A percentile compares a stretch with the other conserved stretches of the same genome.
Evolutionary conservation across 2,113 vertebrate genomes (phyloP).

Genomic region (Menura novaehollandiae): DNA sequence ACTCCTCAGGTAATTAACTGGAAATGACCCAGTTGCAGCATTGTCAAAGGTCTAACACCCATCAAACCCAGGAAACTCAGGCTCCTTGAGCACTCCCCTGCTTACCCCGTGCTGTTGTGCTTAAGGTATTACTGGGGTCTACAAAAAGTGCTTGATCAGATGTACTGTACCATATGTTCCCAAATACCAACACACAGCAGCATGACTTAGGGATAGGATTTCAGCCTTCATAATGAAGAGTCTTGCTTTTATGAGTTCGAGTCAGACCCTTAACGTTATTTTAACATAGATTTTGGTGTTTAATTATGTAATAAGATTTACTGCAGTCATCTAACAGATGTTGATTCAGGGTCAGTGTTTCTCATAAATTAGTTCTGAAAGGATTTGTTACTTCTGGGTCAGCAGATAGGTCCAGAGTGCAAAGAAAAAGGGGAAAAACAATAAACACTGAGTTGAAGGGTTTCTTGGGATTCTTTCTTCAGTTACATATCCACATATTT

Average conservation of each 20-base stretch:
- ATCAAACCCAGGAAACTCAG: constrained; percentile 33
- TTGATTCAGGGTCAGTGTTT: constrained; percentile 61
- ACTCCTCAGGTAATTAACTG: constrained; percentile 39
- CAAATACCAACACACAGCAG: not conserved
- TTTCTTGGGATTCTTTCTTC: constrained; percentile 61
- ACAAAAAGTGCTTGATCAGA: not conserved
- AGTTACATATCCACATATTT: constrained; percentile 46
- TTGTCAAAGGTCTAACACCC: constrained; percentile 36
- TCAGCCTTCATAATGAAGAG: constrained; percentile 35
- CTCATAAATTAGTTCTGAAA: constrained; percentile 54
- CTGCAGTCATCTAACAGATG: constrained; percentile 66
- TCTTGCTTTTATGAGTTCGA: not conserved
- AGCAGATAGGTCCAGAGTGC: constrained; percentile 66
- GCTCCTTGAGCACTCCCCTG: constrained; percentile 4
- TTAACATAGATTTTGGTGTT: constrained; percentile 58
- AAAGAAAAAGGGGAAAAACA: constrained; percentile 65
- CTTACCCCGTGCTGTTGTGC: constrained; percentile 1
- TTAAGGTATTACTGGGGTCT: not conserved
- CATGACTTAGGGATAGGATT: not conserved
- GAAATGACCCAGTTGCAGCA: constrained; percentile 8
- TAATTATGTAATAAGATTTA: constrained; percentile 59
- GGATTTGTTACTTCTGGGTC: constrained; percentile 70
- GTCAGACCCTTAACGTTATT: constrained; percentile 42
- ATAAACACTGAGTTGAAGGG: constrained; percentile 48
- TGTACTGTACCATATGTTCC: constrained; percentile 15